Percentiles rank a stretch among this genome's conserved stretches.
These are phyloP conservation scores for Tachysurus vachellii DNA, from an alignment of 2,113 vertebrate genomes.

Conservation along the genomic window DNA sequence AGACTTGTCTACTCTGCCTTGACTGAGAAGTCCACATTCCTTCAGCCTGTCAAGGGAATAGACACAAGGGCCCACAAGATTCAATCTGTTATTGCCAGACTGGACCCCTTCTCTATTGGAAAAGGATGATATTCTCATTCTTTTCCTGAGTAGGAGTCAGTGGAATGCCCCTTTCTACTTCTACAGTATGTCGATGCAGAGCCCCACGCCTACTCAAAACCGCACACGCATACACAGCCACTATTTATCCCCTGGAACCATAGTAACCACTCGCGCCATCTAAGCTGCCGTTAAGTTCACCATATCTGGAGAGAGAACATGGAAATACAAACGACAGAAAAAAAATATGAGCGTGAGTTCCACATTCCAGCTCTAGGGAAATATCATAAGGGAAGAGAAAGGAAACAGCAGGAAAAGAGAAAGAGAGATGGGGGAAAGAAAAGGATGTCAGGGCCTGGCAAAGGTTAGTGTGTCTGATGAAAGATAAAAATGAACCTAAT, in stretches of 20 bases:
- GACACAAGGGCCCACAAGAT: background rate
- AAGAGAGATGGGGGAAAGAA: slow-evolving; percentile 9
- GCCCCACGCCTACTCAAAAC: slow-evolving; percentile 34
- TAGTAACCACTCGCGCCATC: slow-evolving; percentile 59
- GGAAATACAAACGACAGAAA: slow-evolving; percentile 42
- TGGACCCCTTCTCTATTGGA: background rate
- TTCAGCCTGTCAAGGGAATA: slow-evolving; percentile 16
- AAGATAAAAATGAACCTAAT: slow-evolving; percentile 26
- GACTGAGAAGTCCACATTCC: slow-evolving; percentile 27
- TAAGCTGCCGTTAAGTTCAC: slow-evolving; percentile 51
- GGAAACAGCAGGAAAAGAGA: slow-evolving; percentile 34
- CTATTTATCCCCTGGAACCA: slow-evolving; percentile 65
- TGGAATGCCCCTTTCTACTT: slow-evolving; percentile 39
- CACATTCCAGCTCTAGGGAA: slow-evolving; percentile 46
- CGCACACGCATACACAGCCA: slow-evolving; percentile 22
- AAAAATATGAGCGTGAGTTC: slow-evolving; percentile 32
- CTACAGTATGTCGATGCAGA: slow-evolving; percentile 41
- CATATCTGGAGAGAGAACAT: slow-evolving; percentile 59
- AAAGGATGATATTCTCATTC: slow-evolving; percentile 3
- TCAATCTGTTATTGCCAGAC: slow-evolving; percentile 15
- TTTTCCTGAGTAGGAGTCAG: slow-evolving; percentile 34
- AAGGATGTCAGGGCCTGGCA: slow-evolving; percentile 37
- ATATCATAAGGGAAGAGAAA: slow-evolving; percentile 40
- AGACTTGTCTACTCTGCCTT: background rate
- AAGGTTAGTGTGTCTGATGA: slow-evolving; percentile 21